These are phyloP conservation scores for Fragum whitleyi DNA, from an alignment of 2,888 invertebrate species.

Conservation along the genomic window DNA sequence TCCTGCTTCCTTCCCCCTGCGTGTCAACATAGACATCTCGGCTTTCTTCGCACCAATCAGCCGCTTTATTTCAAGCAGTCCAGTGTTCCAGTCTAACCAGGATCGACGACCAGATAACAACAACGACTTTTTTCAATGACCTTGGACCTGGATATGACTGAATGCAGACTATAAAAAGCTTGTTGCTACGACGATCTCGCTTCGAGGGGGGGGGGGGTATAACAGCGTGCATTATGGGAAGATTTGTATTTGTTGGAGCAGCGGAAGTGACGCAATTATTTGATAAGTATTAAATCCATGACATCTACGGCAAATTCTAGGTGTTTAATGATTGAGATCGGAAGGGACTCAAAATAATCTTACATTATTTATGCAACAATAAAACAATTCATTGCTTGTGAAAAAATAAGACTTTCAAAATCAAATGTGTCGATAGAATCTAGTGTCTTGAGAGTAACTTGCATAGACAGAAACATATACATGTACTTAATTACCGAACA, in stretches of 20 bases:
- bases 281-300: background rate
- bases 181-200: slow-evolving; percentile 25
- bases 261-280: background rate
- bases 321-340: background rate
- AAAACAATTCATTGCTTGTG: no score
- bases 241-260: background rate
- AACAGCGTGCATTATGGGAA: slow-evolving; percentile 4
- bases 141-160: background rate
- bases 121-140: slow-evolving; percentile 24
- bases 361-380: no score
- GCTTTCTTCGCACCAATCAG: slow-evolving; percentile 33
- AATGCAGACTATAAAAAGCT: background rate
- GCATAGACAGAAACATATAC: no score
- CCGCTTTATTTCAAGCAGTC: slow-evolving; percentile 39
- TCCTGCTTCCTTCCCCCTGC: slow-evolving; percentile 37
- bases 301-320: background rate
- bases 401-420: no score
- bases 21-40: slow-evolving; percentile 32
- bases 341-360: no score
- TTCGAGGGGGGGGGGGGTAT: slow-evolving; percentile 15
- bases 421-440: no score
- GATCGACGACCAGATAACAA: background rate
- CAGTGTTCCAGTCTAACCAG: slow-evolving; percentile 23
- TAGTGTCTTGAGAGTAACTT: no score
- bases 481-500: no score